Conservation (phyloP, 2,113 vertebrate species). For the Chelonoidis abingdonii region DNA sequence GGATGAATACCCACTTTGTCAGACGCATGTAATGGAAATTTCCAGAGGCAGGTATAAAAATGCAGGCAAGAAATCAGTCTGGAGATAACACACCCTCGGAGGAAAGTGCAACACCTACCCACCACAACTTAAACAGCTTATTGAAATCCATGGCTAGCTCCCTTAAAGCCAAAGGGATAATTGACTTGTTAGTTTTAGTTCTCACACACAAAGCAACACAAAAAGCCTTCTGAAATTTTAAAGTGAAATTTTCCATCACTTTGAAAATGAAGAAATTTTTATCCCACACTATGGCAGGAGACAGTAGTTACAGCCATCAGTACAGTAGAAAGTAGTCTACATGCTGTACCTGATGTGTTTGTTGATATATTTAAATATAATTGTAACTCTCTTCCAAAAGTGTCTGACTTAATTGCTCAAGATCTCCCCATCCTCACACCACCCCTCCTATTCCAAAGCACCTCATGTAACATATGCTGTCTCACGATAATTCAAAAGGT, state of each 20-base stretch:
- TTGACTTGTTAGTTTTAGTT: constrained; percentile 41
- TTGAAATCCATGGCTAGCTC: constrained; percentile 37
- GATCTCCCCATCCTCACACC: background rate
- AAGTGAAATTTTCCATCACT: background rate
- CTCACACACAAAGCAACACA: constrained; percentile 1
- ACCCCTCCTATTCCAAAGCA: background rate
- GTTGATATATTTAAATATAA: constrained; percentile 53
- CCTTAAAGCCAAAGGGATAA: constrained; percentile 44
- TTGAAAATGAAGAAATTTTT: background rate
- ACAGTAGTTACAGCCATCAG: constrained; percentile 11
- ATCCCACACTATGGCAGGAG: background rate
- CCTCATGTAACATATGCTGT: constrained; percentile 12
- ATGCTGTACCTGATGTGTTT: background rate
- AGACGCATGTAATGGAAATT: no score
- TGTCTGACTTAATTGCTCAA: background rate
- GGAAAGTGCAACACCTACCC: background rate
- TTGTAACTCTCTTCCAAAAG: constrained; percentile 22
- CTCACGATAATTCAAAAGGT: constrained; percentile 38
- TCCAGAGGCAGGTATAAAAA: no score
- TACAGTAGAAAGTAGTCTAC: background rate
- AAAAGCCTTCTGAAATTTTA: constrained; percentile 3
- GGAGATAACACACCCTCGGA: background rate
- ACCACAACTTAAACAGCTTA: constrained; percentile 11
- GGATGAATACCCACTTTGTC: no score
- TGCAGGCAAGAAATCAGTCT: no score